These are phyloP conservation scores for Schlechtendalia chinensis DNA, from an alignment of 1,140 invertebrate genomes.

Conservation along the genomic window DNA sequence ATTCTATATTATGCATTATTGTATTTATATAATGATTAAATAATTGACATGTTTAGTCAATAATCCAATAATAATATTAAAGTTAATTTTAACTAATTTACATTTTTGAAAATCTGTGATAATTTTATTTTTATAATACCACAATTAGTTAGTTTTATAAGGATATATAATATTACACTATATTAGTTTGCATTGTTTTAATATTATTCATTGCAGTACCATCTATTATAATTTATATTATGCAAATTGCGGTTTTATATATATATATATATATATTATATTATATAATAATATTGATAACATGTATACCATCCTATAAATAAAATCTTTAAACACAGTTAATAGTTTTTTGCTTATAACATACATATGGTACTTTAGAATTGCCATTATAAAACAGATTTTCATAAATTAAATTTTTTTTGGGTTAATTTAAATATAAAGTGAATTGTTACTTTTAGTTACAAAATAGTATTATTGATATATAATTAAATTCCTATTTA, in stretches of 20 bases:
- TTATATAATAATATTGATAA: too few relatives aligned
- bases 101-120: slow-evolving; percentile 30
- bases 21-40: neutral
- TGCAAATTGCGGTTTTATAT: neutral
- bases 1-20: neutral
- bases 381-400: too few relatives aligned
- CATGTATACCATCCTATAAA: too few relatives aligned
- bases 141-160: slow-evolving; percentile 24
- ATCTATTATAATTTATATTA: slow-evolving; percentile 25
- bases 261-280: too few relatives aligned
- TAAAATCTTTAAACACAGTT: too few relatives aligned
- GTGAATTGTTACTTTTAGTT: too few relatives aligned
- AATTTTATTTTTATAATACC: slow-evolving; percentile 43
- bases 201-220: slow-evolving; percentile 16
- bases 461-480: too few relatives aligned
- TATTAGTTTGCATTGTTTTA: slow-evolving; percentile 24
- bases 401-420: too few relatives aligned
- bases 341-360: too few relatives aligned
- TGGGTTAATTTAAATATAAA: too few relatives aligned
- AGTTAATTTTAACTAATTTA: slow-evolving; percentile 12
- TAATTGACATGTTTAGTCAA: slow-evolving; percentile 8
- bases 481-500: too few relatives aligned
- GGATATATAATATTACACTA: neutral
- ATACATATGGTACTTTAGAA: too few relatives aligned
- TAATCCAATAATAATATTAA: slow-evolving; percentile 2